Evolutionary conservation across 2,113 vertebrate species (phyloP), one percentile per base, ranked within the genome.

Genomic region (Parus major): DNA sequence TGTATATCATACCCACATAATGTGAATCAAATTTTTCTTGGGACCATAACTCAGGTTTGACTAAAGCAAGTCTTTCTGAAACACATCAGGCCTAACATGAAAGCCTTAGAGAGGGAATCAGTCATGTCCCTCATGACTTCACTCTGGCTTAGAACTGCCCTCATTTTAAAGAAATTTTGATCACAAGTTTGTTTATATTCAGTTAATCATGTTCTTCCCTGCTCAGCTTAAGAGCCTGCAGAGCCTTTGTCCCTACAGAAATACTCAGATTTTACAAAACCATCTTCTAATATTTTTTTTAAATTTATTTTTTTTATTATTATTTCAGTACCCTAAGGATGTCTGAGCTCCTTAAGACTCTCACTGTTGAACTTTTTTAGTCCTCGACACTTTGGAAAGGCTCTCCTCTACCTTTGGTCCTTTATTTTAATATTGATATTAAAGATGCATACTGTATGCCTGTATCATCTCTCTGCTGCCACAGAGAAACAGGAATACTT

Each of bases 51-150:
- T 87, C 3, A 1, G 29, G 57, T 82, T 89, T 92, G 77, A 87
- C 73, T 79, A 84, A 89, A 92, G 53, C 24, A 86, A 93, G 42
- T 70, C 71, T 46, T 88, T 91, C 77, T 95, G 91, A 95, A 95
- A 92, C 49, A 50, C 33, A 73, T 76, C 63, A 82, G 66, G 61
- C 55, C 57, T 70, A 82, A 93, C 80, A 91, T 89, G 65, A 95
- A 97, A 95, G 89, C 50, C 36, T 64, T 56, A 59, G 44, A 87
- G 19, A 29, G 23, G 14, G 73, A 89, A 85, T 72, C 61, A 65
- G 61, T 81, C 69, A 88, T 7, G 11, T 70, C 71, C 49, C 68
- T 86, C 52, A 64, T 84, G 39, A 52, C 19, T 91, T 91, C 53
- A 66, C 63, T 87, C 53, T 68, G 73, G 56, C 36, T 84, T 56